Base-by-base conservation (phyloP, 2,797 vertebrate genomes). In the Toxotes lorentzi region DNA sequence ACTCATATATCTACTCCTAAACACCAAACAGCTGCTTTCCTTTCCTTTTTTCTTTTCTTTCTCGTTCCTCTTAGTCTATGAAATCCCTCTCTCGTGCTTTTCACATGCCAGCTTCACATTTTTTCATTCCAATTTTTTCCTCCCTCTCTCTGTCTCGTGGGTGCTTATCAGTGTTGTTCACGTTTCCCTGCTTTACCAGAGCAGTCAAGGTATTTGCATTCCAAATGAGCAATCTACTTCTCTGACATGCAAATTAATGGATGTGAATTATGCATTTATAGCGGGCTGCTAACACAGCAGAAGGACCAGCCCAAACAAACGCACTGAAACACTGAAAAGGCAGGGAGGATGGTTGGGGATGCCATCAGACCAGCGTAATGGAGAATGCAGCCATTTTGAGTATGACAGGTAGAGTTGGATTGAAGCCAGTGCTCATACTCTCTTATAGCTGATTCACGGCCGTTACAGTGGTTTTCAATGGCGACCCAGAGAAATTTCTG, bases 231-330 rank as follows among this genome's bases (percentile, higher is more conserved):
- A 83, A 82, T 91, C 89, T 85, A 88, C 88, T 84, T 90, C 89
- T 91, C 92, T 89, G 85, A 93, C 92, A 94, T 93, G 93, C 93
- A 94, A 93, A 95, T 94, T 68, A 94, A 90, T 86, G 90, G 89
- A 83, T 74, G 89, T 91, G 91, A 94, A 90, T 94, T 92, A 91
- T 93, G 90, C 91, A 91, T 94, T 91, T 87, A 67, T 79, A 82
- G 82, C 84, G 64, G 85, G 76, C 78, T 77, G 81, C 86, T 78
- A 88, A 66, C 85, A 63, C 80, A 51, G 80, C 84, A 62, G 70
- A 71, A 61, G 64, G 40, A 62, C 56, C 53, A 51, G 68, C 68
- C 45, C 61, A 71, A 83, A 78, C 70, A 76, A 70, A 75, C 14
- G 6, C 76, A 65, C 17, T 56, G 54, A 51, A 68, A 50, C 41